phyloP scores from a whole-genome alignment of 2,797 vertebrate species.

The Chiroxiphia lanceolata region DNA sequence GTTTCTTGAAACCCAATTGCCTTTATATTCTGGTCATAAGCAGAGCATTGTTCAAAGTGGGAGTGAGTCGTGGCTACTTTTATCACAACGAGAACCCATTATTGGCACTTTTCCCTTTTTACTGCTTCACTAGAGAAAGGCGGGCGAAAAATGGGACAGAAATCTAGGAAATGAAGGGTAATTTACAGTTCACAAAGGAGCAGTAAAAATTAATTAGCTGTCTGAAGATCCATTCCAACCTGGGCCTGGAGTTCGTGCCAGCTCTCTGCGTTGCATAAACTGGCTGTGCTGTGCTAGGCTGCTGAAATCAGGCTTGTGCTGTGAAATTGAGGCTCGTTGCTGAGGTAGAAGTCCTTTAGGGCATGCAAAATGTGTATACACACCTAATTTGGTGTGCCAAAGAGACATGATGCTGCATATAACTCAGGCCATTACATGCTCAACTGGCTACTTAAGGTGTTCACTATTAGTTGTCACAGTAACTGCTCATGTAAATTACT shows the following conservation, averaged over 20 bases:
- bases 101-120: slow-evolving; percentile 59
- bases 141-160: slow-evolving; percentile 52
- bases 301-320: slow-evolving; percentile 13
- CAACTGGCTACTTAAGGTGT: slow-evolving; percentile 36
- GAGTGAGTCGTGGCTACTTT: slow-evolving; percentile 34
- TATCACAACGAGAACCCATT: slow-evolving; percentile 40
- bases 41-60: slow-evolving; percentile 9
- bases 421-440: slow-evolving; percentile 54
- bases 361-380: slow-evolving; percentile 44
- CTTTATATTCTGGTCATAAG: slow-evolving; percentile 56
- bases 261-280: neutral
- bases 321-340: slow-evolving; percentile 25
- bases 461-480: slow-evolving; percentile 64
- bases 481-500: slow-evolving; percentile 54
- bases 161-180: slow-evolving; percentile 69
- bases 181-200: slow-evolving; percentile 70
- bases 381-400: slow-evolving; percentile 56
- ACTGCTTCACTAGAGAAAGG: slow-evolving; percentile 50
- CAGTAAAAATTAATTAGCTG: slow-evolving; percentile 72
- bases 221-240: slow-evolving; percentile 55
- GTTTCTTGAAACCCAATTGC: slow-evolving; percentile 28
- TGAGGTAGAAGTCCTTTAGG: slow-evolving; percentile 15
- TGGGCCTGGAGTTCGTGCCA: slow-evolving; percentile 36
- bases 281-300: slow-evolving; percentile 17
- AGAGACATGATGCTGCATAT: slow-evolving; percentile 44